Conservation (phyloP, 2,113 vertebrate genomes). For the Aplodontia rufa region DNA sequence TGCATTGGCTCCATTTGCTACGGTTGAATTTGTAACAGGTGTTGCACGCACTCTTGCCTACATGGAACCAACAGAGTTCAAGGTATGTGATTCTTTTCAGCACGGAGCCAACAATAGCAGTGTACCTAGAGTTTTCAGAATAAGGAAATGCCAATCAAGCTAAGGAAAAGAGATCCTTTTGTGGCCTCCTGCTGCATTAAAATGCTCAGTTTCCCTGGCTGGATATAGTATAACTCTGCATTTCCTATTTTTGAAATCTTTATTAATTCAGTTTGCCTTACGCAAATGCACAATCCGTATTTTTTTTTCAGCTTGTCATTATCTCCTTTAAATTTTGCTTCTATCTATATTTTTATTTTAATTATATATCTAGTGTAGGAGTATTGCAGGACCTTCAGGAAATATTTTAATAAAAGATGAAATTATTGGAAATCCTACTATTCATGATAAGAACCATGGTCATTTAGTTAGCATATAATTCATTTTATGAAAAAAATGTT, state of each 20-base stretch:
- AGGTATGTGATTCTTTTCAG: not conserved
- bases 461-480: not conserved
- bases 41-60: not conserved
- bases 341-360: not conserved
- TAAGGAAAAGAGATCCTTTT: not conserved
- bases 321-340: not conserved
- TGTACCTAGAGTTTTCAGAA: not conserved
- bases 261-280: no score
- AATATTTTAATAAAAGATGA: not conserved
- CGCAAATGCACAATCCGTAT: not conserved
- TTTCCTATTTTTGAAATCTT: not conserved
- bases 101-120: not conserved
- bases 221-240: no score
- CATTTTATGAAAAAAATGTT: not conserved
- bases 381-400: not conserved
- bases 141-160: not conserved
- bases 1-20: not conserved
- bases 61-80: not conserved
- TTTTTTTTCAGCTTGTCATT: not conserved
- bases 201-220: not conserved
- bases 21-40: not conserved
- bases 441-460: not conserved
- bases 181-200: not conserved
- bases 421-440: not conserved
- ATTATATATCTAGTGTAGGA: not conserved